A percentile compares a stretch with the other conserved stretches of the same genome.
phyloP scores from a whole-genome alignment of 2,888 invertebrate genomes.

The Matsumyia berberina region DNA sequence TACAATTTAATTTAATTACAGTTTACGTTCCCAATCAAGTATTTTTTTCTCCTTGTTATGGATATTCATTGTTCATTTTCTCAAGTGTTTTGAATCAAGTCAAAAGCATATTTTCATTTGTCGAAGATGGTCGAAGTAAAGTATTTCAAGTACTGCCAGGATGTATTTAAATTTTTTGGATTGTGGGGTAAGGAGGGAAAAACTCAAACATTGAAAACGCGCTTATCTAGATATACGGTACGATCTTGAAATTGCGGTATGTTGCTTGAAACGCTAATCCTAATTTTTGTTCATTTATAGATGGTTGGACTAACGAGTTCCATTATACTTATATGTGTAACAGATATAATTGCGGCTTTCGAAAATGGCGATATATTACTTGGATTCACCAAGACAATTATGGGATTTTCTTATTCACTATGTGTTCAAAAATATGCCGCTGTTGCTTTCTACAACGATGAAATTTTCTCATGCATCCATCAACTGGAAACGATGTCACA shows the following conservation, averaged over 20 bases:
- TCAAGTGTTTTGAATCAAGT: too few relatives aligned
- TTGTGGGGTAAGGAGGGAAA: constrained; percentile 10
- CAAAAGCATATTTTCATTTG: background rate
- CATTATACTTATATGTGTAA: constrained; percentile 10
- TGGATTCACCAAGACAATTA: background rate
- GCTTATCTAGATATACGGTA: constrained; percentile 21
- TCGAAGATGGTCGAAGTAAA: background rate
- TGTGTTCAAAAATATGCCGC: background rate
- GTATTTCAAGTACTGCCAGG: constrained; percentile 24
- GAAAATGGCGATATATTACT: background rate
- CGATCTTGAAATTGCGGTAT: background rate
- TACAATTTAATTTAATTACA: too few relatives aligned
- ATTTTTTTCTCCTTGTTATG: background rate
- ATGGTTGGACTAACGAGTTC: background rate
- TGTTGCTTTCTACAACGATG: background rate
- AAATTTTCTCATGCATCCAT: background rate
- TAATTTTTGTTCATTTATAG: background rate
- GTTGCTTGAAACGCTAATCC: background rate
- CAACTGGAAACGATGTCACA: background rate
- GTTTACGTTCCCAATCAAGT: background rate
- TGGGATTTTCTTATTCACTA: background rate
- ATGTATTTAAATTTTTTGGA: constrained; percentile 24
- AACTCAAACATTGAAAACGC: background rate
- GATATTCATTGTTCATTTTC: background rate
- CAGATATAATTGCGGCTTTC: constrained; percentile 9